Evolutionary conservation across 2,113 vertebrate species (phyloP).

Genomic region (Ctenomys sociabilis): DNA sequence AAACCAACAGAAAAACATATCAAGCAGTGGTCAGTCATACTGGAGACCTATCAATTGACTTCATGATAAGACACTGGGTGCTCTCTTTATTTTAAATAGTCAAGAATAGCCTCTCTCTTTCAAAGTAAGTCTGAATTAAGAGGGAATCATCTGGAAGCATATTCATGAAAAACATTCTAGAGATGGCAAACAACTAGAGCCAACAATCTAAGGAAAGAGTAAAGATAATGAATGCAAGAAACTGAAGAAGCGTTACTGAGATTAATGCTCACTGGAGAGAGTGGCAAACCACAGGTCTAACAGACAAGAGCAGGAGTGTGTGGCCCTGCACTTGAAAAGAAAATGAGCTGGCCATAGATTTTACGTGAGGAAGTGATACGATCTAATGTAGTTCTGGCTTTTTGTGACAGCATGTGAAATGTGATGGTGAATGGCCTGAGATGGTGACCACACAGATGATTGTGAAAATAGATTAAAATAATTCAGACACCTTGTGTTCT

Average conservation of each 20-base stretch:
- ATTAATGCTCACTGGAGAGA: neutral
- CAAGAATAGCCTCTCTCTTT: neutral
- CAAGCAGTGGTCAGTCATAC: neutral
- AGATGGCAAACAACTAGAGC: neutral
- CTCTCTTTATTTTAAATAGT: neutral
- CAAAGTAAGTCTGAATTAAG: conserved; percentile 15
- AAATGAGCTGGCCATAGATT: neutral
- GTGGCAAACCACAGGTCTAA: neutral
- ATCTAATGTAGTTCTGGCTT: neutral
- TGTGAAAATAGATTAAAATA: neutral
- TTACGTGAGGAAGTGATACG: neutral
- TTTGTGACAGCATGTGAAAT: neutral
- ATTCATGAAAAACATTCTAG: neutral
- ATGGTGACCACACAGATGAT: neutral
- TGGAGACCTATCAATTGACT: neutral
- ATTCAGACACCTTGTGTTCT: neutral
- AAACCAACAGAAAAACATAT: neutral
- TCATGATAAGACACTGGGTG: neutral
- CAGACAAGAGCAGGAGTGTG: neutral
- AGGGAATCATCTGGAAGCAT: neutral
- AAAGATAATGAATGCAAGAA: neutral
- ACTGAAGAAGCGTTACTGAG: neutral
- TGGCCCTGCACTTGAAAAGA: neutral
- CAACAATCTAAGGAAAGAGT: neutral
- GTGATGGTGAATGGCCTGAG: neutral